Evolutionary conservation across 1,140 invertebrate species (phyloP), one percentile per base, ranked within the genome.

Genomic region (Ips typographus): DNA sequence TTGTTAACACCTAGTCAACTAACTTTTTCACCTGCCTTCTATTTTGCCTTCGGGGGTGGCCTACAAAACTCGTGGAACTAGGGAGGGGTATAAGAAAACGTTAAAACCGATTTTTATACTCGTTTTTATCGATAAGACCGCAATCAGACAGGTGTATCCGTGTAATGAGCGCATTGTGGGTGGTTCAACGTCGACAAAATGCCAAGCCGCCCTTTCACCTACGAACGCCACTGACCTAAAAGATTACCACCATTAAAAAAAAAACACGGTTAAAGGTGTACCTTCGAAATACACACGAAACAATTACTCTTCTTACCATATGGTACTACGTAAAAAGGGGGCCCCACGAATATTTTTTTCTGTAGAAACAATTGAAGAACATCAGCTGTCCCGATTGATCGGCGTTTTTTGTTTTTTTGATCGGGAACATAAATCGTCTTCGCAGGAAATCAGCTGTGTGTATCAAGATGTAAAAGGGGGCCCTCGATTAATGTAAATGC

Each of bases 301-400:
- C 62, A 70, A 70, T 70, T 70, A 70, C 65, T 70, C 68, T 70
- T 70, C 47, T 57, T 59, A 64, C 68, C 68, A 70, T 70, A 70
- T 70, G 68, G 61, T 70, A 53, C 55, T 36, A 22, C 43, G 51
- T 36, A 61, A 47, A 59, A 62, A 62, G 47, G 58, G 66, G 57
- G 51, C 40, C 37, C 44, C n/a, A 5, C 22, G 22, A 22, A 0
- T 22, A 22, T 47, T 47, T 47, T 47, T 47, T 40, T 61, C 44
- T 44, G 36, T 42, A 53, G 43, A 7, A 36, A 43, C 47, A 61
- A 60, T 59, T 43, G 66, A 53, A 55, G 49, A 53, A 68, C 44
- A 68, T 68, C 66, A 68, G 66, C 66, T 68, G 66, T 51, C 47
- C 55, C 44, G 61, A 61, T 53, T 61, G 41, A 7, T 64, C 8